These are phyloP conservation scores for Nettapus auritus DNA, from an alignment of 2,113 vertebrate species.

Conservation along the genomic window DNA sequence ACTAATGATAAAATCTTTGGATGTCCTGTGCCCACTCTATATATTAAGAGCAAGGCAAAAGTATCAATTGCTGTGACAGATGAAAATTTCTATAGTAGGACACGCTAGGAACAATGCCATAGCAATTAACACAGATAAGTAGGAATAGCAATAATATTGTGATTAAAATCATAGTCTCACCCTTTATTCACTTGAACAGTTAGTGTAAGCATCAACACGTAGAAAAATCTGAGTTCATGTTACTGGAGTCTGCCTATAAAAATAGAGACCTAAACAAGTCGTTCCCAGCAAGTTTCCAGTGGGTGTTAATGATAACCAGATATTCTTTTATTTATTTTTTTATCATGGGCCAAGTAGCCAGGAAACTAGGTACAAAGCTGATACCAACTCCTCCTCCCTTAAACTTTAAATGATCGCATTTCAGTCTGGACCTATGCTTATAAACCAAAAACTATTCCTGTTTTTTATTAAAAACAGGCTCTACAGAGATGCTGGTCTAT, in stretches of 20 bases:
- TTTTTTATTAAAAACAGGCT: neutral
- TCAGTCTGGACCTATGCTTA: neutral
- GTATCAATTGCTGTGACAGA: neutral
- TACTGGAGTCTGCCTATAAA: neutral
- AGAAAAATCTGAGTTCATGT: neutral
- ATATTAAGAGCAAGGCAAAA: neutral
- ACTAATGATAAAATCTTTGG: neutral
- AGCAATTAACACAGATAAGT: neutral
- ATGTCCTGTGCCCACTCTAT: neutral
- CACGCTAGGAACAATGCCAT: neutral
- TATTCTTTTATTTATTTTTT: neutral
- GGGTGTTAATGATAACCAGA: neutral
- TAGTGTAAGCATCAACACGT: neutral
- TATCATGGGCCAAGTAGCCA: neutral
- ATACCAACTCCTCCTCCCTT: neutral
- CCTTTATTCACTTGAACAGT: neutral
- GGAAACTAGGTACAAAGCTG: neutral
- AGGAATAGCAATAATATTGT: neutral
- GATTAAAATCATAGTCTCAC: neutral
- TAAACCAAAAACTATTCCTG: neutral
- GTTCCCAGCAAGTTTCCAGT: neutral
- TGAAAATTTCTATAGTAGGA: neutral
- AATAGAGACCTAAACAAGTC: neutral
- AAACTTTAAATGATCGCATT: neutral
- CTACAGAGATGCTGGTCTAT: neutral